Evolutionary conservation across 2,113 vertebrate species (phyloP).

Genomic region (Urocolius indicus): DNA sequence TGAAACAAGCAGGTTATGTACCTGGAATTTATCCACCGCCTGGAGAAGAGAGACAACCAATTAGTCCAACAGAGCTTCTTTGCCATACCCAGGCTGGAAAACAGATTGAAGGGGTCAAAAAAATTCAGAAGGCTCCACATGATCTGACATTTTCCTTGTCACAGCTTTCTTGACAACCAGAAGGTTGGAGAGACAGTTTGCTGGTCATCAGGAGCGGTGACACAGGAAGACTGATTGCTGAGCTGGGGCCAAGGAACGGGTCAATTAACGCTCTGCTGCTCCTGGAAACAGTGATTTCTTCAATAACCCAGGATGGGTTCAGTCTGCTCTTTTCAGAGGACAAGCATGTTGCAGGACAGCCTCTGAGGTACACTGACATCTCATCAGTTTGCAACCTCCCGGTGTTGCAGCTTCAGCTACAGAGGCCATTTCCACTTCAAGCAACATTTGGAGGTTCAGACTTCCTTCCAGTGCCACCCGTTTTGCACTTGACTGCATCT

Average conservation of each 20-base stretch:
- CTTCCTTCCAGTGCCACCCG: background rate
- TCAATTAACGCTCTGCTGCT: background rate
- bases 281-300: background rate
- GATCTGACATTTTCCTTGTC: slow-evolving; percentile 64
- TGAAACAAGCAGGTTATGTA: background rate
- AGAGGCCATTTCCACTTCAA: background rate
- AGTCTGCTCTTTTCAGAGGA: background rate
- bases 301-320: background rate
- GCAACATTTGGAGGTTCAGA: rapidly evolving
- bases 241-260: background rate
- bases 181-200: slow-evolving; percentile 48
- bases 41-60: slow-evolving; percentile 56
- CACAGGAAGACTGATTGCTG: background rate
- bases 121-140: slow-evolving; percentile 47
- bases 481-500: background rate
- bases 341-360: background rate
- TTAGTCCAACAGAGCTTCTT: slow-evolving; percentile 57
- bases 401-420: background rate
- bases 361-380: background rate
- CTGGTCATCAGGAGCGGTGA: background rate
- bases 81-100: slow-evolving; percentile 32
- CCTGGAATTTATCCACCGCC: slow-evolving; percentile 11
- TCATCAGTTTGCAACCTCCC: background rate
- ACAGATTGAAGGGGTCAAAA: slow-evolving; percentile 68
- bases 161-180: slow-evolving; percentile 55